Percentiles rank a stretch among this genome's conserved stretches.
Evolutionary conservation across 2,797 vertebrate species (phyloP).

Genomic region (Hipposideros larvatus): DNA sequence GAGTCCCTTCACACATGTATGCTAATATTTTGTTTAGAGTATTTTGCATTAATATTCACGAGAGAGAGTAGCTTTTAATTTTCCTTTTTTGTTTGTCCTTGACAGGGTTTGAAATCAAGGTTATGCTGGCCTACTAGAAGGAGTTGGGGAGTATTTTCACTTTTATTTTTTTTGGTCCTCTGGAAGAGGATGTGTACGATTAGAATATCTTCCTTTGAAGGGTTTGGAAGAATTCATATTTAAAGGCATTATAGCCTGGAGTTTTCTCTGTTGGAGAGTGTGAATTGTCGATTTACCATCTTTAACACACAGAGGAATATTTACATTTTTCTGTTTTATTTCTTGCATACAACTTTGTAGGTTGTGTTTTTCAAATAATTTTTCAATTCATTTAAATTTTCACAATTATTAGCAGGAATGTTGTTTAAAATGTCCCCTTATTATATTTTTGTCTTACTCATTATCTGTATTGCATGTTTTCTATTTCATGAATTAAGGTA

Average conservation of each 20-base stretch:
- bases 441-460: background rate
- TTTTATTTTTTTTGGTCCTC: constrained; percentile 21
- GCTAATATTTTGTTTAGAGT: constrained; percentile 75
- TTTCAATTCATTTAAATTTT: constrained; percentile 17
- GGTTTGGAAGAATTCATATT: constrained; percentile 64
- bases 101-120: constrained; percentile 64
- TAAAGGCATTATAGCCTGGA: constrained; percentile 59
- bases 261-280: constrained; percentile 59
- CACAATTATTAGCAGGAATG: background rate
- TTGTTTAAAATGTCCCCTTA: background rate
- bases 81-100: constrained; percentile 76
- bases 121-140: constrained; percentile 44
- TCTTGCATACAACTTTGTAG: background rate
- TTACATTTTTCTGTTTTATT: constrained; percentile 31
- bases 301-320: constrained; percentile 36
- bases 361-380: constrained; percentile 18
- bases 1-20: constrained; percentile 14
- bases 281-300: constrained; percentile 63
- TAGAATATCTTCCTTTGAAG: constrained; percentile 58
- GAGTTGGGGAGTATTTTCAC: constrained; percentile 54
- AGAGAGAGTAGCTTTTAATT: constrained; percentile 75
- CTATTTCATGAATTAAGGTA: background rate
- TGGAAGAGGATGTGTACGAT: constrained; percentile 1
- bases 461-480: background rate
- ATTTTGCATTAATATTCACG: constrained; percentile 80